These are phyloP conservation scores for Drosophila koepferae DNA, from an alignment of 2,888 invertebrate species.

Conservation along the genomic window DNA sequence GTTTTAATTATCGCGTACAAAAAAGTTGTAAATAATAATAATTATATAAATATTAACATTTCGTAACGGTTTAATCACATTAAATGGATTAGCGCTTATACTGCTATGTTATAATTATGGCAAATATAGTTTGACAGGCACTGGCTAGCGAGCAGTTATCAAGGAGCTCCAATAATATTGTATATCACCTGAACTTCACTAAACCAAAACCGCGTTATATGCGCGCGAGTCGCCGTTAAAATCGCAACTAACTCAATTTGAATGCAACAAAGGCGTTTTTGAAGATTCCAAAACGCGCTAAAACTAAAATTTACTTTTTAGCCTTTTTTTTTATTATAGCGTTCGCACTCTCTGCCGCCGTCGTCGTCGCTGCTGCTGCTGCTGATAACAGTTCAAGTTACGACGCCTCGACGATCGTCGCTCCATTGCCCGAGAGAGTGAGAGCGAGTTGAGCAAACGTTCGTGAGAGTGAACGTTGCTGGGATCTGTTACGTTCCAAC, in stretches of 20 bases:
- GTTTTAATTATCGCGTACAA: slow-evolving; percentile 42
- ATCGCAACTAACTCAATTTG: slow-evolving; percentile 65
- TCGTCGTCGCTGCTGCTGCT: slow-evolving; percentile 13
- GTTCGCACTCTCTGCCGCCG: slow-evolving; percentile 13
- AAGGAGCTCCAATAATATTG: slow-evolving; percentile 6
- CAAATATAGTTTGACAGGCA: slow-evolving; percentile 40
- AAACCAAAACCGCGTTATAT: slow-evolving; percentile 35
- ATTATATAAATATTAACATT: slow-evolving; percentile 15
- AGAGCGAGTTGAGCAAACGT: neutral
- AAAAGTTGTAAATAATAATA: slow-evolving; percentile 12
- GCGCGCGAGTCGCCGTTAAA: slow-evolving; percentile 62
- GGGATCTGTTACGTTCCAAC: slow-evolving; percentile 17
- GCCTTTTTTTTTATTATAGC: slow-evolving; percentile 65
- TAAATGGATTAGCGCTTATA: slow-evolving; percentile 24
- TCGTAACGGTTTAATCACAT: slow-evolving; percentile 23
- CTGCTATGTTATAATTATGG: slow-evolving; percentile 7
- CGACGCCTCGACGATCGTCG: slow-evolving; percentile 47
- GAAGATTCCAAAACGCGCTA: slow-evolving; percentile 70
- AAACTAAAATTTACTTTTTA: slow-evolving; percentile 57
- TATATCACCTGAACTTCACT: slow-evolving; percentile 2
- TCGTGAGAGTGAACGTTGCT: neutral
- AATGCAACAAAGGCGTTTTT: slow-evolving; percentile 65
- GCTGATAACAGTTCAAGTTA: slow-evolving; percentile 72
- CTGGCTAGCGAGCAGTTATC: slow-evolving; percentile 13
- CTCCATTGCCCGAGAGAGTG: neutral